phyloP scores from a whole-genome alignment of 2,113 vertebrate species.

The Glareola pratincola region DNA sequence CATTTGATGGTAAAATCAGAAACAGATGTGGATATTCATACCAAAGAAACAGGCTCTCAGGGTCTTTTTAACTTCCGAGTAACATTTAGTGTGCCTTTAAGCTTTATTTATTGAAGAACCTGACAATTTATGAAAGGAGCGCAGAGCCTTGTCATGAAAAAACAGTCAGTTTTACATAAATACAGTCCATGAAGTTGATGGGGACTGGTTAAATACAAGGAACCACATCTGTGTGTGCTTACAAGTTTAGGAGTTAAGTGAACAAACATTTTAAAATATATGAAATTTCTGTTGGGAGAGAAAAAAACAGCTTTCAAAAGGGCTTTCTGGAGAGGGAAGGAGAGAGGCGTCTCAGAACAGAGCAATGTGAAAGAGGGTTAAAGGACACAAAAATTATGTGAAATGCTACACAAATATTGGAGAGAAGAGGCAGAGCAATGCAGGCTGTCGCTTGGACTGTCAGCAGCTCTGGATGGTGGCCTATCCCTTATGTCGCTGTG shows the following conservation, averaged over 20 bases:
- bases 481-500: neutral
- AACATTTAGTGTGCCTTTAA: neutral
- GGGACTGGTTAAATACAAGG: neutral
- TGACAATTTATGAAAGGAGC: neutral
- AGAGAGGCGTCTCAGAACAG: neutral
- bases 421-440: neutral
- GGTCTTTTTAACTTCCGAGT: neutral
- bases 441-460: neutral
- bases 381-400: neutral
- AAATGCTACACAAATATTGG: neutral
- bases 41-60: neutral
- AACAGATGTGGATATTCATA: neutral
- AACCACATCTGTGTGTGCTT: neutral
- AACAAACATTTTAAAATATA: neutral
- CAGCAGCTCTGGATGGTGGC: neutral
- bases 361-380: neutral
- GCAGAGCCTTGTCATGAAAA: neutral
- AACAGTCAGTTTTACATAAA: neutral
- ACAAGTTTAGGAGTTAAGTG: neutral
- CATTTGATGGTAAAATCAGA: neutral
- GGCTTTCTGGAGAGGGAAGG: neutral
- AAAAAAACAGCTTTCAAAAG: neutral
- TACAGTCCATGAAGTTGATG: neutral
- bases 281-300: neutral
- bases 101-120: neutral